These are phyloP conservation scores for Cheilosia impressa DNA, from an alignment of 2,888 invertebrate species.

Conservation along the genomic window DNA sequence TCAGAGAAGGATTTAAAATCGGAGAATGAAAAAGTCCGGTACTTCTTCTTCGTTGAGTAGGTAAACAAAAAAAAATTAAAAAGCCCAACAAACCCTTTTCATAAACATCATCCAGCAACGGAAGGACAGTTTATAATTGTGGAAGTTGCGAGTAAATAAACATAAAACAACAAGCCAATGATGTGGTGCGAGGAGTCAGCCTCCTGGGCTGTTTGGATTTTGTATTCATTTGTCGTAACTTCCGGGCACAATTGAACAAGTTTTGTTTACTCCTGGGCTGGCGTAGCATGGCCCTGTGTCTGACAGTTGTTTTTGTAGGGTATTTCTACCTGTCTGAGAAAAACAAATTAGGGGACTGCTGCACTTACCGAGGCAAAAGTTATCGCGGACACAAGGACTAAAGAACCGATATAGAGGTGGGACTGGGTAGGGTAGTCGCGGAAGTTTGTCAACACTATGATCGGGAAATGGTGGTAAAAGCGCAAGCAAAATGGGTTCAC, in stretches of 20 bases:
- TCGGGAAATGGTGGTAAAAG: neutral
- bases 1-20: conserved; percentile 48
- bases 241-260: conserved; percentile 68
- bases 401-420: conserved; percentile 6
- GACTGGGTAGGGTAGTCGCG: conserved; percentile 17
- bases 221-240: conserved; percentile 72
- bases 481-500: too few species aligned
- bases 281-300: conserved; percentile 38
- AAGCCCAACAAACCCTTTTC: conserved; percentile 41
- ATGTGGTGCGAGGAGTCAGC: conserved; percentile 31
- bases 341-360: conserved; percentile 45
- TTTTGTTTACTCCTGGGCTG: conserved; percentile 54
- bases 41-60: conserved; percentile 27
- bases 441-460: conserved; percentile 53
- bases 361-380: neutral
- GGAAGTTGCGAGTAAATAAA: conserved; percentile 48
- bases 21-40: conserved; percentile 32
- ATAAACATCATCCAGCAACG: conserved; percentile 55
- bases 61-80: conserved; percentile 29
- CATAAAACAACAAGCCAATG: conserved; percentile 8
- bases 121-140: conserved; percentile 67
- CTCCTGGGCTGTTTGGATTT: conserved; percentile 47
- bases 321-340: conserved; percentile 58
- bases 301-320: conserved; percentile 52
- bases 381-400: neutral